Base-by-base conservation (phyloP, 2,113 vertebrate species). In the Coreoperca whiteheadi region DNA sequence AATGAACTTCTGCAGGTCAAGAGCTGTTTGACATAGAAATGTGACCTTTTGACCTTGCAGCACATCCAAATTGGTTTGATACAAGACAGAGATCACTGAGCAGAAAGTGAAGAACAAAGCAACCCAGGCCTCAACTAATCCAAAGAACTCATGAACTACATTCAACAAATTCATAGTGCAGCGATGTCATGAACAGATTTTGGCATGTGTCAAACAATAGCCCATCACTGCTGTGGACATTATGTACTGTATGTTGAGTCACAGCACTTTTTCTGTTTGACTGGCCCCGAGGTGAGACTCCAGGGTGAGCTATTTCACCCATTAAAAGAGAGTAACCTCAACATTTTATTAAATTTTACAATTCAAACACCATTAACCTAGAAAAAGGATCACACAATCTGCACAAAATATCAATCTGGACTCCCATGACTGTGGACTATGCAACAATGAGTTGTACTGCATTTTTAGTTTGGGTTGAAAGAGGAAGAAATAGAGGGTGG, bases 401-500 rank as follows among this genome's bases (percentile, higher is more conserved):
- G 14, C 30, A 57, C 15, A 46, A 54, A 50, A 53, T 23, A 15
- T 30, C 2, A 74, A 73, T 71, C 28, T 51, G 39, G 56, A 77
- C 63, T 64, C 20, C 21, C 25, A 46, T 43, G 32, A 59, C 14
- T 64, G 20, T 68, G n/a, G n/a, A 59, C 64, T 65, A 25, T 59
- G 30, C 21, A 53, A 78, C 8, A 56, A 48, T 28, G 37, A 70
- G 2, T 39, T 43, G 16, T 6, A 59, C 66, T 71, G 7, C 6
- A 50, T 57, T 61, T 18, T 48, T 75, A 21, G 20, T 34, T 25
- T 21, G n/a, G 14, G 15, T 1, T 34, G 6, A 82, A 86, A 82
- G 72, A 75, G 72, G 75, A 86, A 86, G 84, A 51, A 74, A 59
- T 2, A 12, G 25, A 66, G 75, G 68, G 68, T 67, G 77, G 74